Evolutionary conservation across 2,797 vertebrate genomes (phyloP).

Genomic region (Uromys caudimaculatus): DNA sequence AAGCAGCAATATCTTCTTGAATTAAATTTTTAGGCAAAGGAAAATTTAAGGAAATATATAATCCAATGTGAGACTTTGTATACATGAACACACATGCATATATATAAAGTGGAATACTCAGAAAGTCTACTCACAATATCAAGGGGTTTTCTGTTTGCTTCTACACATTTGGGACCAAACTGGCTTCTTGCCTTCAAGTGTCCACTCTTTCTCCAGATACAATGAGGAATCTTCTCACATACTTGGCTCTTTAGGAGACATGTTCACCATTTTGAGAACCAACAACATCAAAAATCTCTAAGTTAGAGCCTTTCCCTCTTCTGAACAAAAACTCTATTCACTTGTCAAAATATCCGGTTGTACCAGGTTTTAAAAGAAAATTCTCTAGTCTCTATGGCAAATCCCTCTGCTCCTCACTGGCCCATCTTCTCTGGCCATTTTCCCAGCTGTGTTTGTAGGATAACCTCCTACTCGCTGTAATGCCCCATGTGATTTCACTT

Average conservation of each 20-base stretch:
- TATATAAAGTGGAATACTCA: background rate
- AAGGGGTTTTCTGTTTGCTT: background rate
- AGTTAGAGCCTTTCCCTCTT: background rate
- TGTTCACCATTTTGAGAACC: background rate
- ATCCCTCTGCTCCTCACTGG: background rate
- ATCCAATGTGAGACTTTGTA: background rate
- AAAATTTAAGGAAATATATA: background rate
- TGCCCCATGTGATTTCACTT: background rate
- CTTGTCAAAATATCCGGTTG: background rate
- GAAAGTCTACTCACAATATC: background rate
- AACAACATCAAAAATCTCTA: background rate
- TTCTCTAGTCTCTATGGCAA: background rate
- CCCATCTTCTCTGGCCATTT: background rate
- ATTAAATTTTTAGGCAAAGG: constrained; percentile 16
- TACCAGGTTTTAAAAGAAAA: background rate
- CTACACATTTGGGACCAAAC: background rate
- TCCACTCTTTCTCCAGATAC: background rate
- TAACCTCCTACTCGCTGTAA: background rate
- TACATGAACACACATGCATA: background rate
- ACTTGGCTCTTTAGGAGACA: background rate
- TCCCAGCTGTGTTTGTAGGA: background rate
- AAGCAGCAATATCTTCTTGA: constrained; percentile 16
- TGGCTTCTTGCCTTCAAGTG: background rate
- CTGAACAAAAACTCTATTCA: background rate
- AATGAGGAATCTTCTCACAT: background rate